Evolutionary conservation across 2,888 invertebrate species (phyloP).

Genomic region (Crematogaster levior): DNA sequence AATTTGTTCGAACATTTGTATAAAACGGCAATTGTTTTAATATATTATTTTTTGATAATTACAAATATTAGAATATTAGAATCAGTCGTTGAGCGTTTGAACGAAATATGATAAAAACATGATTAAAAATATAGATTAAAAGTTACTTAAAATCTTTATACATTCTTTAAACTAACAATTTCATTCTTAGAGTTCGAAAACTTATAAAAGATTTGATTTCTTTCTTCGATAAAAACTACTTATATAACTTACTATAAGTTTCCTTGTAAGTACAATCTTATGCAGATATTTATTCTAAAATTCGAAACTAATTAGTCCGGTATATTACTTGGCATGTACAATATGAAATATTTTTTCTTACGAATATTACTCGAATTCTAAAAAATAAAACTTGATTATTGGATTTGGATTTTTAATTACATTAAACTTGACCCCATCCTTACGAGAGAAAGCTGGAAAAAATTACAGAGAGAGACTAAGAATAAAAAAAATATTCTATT

Average conservation of each 20-base stretch:
- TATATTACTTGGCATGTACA: too few species aligned
- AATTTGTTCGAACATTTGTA: background rate
- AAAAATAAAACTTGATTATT: background rate
- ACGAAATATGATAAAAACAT: background rate
- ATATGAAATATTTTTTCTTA: too few species aligned
- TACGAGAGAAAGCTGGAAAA: background rate
- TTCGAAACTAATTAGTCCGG: too few species aligned
- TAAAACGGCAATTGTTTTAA: background rate
- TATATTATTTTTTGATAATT: too few species aligned
- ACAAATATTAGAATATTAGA: background rate
- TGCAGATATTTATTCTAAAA: too few species aligned
- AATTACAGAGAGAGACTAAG: background rate
- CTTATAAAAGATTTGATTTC: background rate
- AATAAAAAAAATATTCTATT: too few species aligned
- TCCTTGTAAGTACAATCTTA: background rate
- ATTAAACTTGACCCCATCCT: background rate
- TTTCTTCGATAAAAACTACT: background rate
- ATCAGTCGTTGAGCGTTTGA: background rate
- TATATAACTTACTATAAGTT: too few species aligned
- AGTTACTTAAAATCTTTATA: background rate
- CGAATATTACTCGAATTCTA: too few species aligned
- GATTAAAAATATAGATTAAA: background rate
- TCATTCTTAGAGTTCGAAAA: background rate
- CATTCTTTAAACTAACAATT: too few species aligned
- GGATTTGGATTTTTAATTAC: background rate